Evolutionary conservation across 2,888 invertebrate genomes (phyloP), one percentile per base, ranked within the genome.

Genomic region (Drosophila aldrichi): DNA sequence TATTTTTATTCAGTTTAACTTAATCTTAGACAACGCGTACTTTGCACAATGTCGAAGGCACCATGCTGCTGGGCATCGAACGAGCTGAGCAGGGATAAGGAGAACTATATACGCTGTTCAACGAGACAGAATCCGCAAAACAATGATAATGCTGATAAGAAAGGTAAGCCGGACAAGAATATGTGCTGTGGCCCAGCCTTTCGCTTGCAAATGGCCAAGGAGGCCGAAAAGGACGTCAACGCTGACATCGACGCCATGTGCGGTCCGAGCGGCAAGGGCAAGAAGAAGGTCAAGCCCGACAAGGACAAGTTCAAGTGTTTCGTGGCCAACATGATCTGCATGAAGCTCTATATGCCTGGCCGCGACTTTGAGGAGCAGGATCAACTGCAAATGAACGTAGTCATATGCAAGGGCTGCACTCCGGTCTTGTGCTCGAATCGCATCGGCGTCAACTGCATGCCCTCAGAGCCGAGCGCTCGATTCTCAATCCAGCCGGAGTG

Each of bases 281-380:
- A 82, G 4, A 70, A 84, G 10, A 74, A 84, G 44, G 36, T 48
- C 29, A 77, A 82, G 18, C 16, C 20, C 7, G 49, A 68, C 7
- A 60, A 54, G 43, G 77, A 66, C 0, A 7, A 51, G 0, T 56
- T 57, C 16, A 56, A 58, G 4, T 77, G 70, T 20, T 84, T 74
- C 12, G 54, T 68, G 7, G 68, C 66, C 1, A 84, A 87, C 20
- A 71, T 84, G 70, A 66, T 82, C 43, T 82, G 71, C 44, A 66
- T 58, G 49, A 81, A 70, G 34, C 59, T 85, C 10, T 32, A 79
- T 8, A 78, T 85, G 84, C 86, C 86, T 3, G 86, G 86, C 2
- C 54, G 66, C 7, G 72, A 79, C 7, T 88, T 86, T n/a, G 79
- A 70, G 41, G 60, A 57, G 3, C 68, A n/a, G 0, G 74, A 75